Percentiles rank a stretch among this genome's conserved stretches.
Evolutionary conservation across 1,140 invertebrate species (phyloP).

Genomic region (Drosophila ironensis): DNA sequence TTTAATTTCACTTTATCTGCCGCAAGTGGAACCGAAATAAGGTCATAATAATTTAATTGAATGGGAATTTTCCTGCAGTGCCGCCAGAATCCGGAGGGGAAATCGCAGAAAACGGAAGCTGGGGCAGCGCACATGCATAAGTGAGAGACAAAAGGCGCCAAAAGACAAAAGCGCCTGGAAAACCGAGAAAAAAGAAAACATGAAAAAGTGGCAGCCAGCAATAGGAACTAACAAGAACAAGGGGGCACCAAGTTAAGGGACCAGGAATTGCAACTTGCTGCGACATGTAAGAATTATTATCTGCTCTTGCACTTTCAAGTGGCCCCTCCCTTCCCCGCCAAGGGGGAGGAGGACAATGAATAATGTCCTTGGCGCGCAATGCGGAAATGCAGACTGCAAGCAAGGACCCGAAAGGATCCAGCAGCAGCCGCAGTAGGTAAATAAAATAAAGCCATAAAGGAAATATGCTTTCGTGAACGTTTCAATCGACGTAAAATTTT

Average conservation of each 20-base stretch:
- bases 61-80: neutral
- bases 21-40: no score
- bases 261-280: conserved; percentile 52
- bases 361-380: conserved; percentile 75
- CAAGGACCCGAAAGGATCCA: neutral
- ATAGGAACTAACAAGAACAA: conserved; percentile 44
- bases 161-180: conserved; percentile 53
- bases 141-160: conserved; percentile 66
- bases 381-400: conserved; percentile 60
- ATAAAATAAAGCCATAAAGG: conserved; percentile 74
- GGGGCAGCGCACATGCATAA: conserved; percentile 69
- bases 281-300: conserved; percentile 77
- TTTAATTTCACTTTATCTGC: no score
- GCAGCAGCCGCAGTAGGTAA: conserved; percentile 49
- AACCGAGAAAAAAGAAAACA: conserved; percentile 7
- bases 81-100: neutral
- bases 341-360: conserved; percentile 54
- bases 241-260: conserved; percentile 35
- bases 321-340: no score
- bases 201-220: conserved; percentile 12
- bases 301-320: conserved; percentile 70
- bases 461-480: conserved; percentile 68
- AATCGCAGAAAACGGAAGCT: conserved; percentile 39
- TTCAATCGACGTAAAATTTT: conserved; percentile 77
- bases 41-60: neutral